A percentile compares a stretch with the other conserved stretches of the same genome.
These are phyloP conservation scores for Zygothrica quintamaculata DNA, from an alignment of 2,888 invertebrate species.

Conservation along the genomic window DNA sequence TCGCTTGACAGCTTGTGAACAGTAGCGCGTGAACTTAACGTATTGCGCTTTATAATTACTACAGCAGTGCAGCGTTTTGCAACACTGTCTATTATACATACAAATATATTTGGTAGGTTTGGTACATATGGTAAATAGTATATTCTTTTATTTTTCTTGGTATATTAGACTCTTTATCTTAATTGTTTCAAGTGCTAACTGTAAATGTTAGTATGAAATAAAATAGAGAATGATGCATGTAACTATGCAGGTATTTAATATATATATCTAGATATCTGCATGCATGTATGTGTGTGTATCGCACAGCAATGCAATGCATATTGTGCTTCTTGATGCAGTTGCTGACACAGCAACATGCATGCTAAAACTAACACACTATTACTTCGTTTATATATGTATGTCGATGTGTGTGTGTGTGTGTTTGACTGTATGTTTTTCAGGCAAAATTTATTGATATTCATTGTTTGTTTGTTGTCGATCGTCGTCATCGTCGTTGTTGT, in stretches of 20 bases:
- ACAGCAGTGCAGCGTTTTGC: conserved; percentile 45
- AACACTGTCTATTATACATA: conserved; percentile 65
- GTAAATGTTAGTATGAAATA: too few relatives aligned
- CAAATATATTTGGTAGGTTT: too few relatives aligned
- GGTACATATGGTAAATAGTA: too few relatives aligned
- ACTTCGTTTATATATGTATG: conserved; percentile 2
- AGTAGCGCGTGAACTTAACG: conserved; percentile 58
- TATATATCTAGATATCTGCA: background rate
- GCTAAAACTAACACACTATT: conserved; percentile 33
- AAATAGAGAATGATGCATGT: too few relatives aligned
- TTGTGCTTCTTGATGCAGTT: conserved; percentile 53
- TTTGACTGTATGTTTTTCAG: conserved; percentile 51
- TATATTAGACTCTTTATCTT: too few relatives aligned
- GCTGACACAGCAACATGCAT: conserved; percentile 53
- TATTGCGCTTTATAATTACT: conserved; percentile 52
- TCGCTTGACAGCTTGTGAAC: conserved; percentile 59
- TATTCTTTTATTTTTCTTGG: too few relatives aligned
- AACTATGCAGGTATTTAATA: background rate
- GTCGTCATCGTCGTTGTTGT: conserved; percentile 50
- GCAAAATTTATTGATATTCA: conserved; percentile 70
- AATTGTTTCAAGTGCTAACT: too few relatives aligned
- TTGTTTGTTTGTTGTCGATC: conserved; percentile 68
- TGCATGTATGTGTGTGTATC: conserved; percentile 35
- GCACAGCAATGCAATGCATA: conserved; percentile 30
- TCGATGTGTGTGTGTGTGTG: conserved; percentile 13